Percentiles rank a stretch among this genome's conserved stretches.
phyloP scores from a whole-genome alignment of 2,113 vertebrate genomes.

The Onychorhynchus coronatus region DNA sequence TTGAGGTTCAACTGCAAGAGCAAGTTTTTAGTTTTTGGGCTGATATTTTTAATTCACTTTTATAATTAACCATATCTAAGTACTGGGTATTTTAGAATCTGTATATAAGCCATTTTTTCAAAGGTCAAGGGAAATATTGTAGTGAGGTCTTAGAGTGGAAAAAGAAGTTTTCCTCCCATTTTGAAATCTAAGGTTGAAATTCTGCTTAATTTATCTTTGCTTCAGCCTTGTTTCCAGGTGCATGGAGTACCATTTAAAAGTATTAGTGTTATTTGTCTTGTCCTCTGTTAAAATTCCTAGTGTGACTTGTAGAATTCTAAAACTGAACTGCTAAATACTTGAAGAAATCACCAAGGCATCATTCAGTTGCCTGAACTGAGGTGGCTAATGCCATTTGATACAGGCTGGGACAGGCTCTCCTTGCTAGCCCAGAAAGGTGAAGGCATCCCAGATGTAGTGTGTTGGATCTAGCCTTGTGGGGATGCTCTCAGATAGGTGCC shows the following conservation, averaged over 20 bases:
- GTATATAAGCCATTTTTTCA: background rate
- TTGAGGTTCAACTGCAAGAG: background rate
- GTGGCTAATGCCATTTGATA: background rate
- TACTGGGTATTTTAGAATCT: background rate
- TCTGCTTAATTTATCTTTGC: background rate
- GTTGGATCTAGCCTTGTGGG: background rate
- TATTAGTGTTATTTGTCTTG: background rate
- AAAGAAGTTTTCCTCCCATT: background rate
- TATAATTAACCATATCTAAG: background rate
- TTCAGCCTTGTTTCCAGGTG: background rate
- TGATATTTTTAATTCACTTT: background rate
- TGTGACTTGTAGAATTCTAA: background rate
- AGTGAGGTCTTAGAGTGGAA: background rate
- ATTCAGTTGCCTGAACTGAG: background rate
- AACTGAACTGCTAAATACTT: background rate
- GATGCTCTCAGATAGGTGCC: background rate
- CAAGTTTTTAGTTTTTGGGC: background rate
- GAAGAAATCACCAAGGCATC: background rate
- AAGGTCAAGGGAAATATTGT: background rate
- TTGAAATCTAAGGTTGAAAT: background rate
- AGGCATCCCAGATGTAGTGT: accelerated
- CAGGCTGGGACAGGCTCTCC: background rate
- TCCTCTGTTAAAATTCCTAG: background rate
- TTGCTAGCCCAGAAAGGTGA: background rate
- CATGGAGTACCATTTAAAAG: background rate